These are phyloP conservation scores for Rhea pennata DNA, from an alignment of 2,113 vertebrate genomes.

Conservation along the genomic window DNA sequence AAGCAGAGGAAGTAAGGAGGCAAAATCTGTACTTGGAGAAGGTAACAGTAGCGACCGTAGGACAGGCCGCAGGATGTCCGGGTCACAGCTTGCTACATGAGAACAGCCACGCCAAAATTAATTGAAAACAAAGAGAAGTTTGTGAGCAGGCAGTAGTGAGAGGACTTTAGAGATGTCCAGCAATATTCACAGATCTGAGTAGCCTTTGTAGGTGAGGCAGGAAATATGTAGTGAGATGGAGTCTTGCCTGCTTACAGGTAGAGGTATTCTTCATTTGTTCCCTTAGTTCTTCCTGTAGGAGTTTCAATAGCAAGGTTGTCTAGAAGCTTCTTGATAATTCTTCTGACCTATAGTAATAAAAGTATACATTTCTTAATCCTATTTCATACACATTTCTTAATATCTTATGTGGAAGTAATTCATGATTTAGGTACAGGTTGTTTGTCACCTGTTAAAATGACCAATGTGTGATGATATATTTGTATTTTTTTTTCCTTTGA, in stretches of 20 bases:
- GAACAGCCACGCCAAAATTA: background rate
- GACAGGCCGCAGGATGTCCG: background rate
- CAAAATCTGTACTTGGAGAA: background rate
- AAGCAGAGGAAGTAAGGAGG: background rate
- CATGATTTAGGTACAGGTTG: background rate
- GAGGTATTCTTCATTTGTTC: background rate
- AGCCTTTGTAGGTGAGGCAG: background rate
- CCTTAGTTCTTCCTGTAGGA: background rate
- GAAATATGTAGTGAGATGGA: background rate
- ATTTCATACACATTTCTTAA: background rate
- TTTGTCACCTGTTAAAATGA: background rate
- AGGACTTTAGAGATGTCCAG: background rate
- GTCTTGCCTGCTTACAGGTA: background rate
- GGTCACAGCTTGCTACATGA: too few relatives aligned
- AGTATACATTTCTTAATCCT: background rate
- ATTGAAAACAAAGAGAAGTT: background rate
- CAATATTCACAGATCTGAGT: background rate
- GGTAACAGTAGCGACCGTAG: background rate
- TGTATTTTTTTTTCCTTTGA: background rate
- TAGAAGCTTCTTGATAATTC: background rate
- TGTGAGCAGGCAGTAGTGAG: background rate
- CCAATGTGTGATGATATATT: fast-evolving
- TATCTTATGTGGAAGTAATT: background rate
- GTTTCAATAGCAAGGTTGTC: background rate
- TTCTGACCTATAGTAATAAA: background rate